Evolutionary conservation across 1,140 invertebrate species (phyloP).

Genomic region (Planococcus citri): DNA sequence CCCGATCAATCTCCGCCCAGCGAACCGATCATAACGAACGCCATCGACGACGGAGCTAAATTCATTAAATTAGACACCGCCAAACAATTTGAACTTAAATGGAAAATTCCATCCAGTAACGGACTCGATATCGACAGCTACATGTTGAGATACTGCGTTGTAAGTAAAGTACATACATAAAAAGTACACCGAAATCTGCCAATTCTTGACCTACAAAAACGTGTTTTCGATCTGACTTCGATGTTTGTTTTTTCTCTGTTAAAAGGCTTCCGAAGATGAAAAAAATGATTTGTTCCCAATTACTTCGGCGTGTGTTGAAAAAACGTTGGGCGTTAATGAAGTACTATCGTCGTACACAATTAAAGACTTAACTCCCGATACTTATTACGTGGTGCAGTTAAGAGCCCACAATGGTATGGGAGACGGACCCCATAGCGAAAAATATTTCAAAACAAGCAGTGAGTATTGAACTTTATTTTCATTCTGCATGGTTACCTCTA

Average conservation of each 20-base stretch:
- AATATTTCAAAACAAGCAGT: slow-evolving; percentile 67
- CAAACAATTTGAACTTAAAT: slow-evolving; percentile 64
- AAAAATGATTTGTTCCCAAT: not conserved
- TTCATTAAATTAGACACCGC: slow-evolving; percentile 43
- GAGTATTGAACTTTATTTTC: slow-evolving; percentile 46
- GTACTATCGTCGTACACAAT: slow-evolving; percentile 13
- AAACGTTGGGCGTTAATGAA: not conserved
- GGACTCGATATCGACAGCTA: slow-evolving; percentile 76
- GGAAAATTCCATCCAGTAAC: slow-evolving; percentile 72
- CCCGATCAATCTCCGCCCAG: slow-evolving; percentile 42
- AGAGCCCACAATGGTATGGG: slow-evolving; percentile 74
- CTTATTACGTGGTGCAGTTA: slow-evolving; percentile 67
- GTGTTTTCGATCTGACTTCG: too few species aligned
- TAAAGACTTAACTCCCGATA: slow-evolving; percentile 50
- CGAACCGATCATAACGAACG: slow-evolving; percentile 39
- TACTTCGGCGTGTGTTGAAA: not conserved
- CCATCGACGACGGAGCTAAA: slow-evolving; percentile 30
- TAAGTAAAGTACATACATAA: slow-evolving; percentile 41
- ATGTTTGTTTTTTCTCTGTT: too few species aligned
- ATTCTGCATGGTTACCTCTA: not conserved
- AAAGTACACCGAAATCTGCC: too few species aligned
- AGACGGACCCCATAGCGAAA: slow-evolving; percentile 57
- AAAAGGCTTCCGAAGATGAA: not conserved
- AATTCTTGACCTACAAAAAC: too few species aligned
- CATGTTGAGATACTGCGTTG: slow-evolving; percentile 63